Evolutionary conservation across 92 coral and sea anemone species (phyloP), one percentile per base, ranked within the genome.

Genomic region (Siderastrea radians): DNA sequence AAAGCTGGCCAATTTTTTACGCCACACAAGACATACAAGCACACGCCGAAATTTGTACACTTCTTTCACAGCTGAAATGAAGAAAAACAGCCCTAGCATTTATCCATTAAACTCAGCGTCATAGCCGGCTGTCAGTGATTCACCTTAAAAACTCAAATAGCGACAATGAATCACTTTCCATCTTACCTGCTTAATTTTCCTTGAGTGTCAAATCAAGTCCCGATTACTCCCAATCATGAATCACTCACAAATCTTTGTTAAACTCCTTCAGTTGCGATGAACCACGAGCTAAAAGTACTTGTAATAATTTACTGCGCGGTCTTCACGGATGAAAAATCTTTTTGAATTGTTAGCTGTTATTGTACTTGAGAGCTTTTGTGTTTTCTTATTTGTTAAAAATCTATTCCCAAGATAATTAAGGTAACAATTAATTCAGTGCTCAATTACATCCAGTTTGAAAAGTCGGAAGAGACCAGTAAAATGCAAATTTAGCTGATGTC

Each of bases 231-330:
- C 38, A 26, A 26, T 26, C 38, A 26, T 26, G 0, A 26, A 26
- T 26, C 38, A 26, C 38, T 26, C 38, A 26, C 38, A 26, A 26
- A 26, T 26, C 38, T 26, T 26, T 26, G 38, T 26, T 26, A 26
- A 26, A 26, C 38, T 26, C 38, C 38, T 26, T 26, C 38, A 26
- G 38, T 26, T 26, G 38, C 38, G 61, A 11, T 55, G 61, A 3
- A 7, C 61, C 61, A 53, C 58, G 65, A 75, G 52, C 65, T 55
- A 13, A 75, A 59, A 74, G 59, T 57, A 26, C 78, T 74, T 74
- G 78, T 3, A 11, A 4, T 43, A 47, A 6, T 51, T 51, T 3
- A 19, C 52, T 79, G 15, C 73, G 12, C 68, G 12, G 44, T 38
- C 1, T 75, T 54, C 19, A 50, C 51, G 66, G 11, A 12, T 53